These are phyloP conservation scores for Lasioglossum lativentre DNA, from an alignment of 2,888 invertebrate genomes.

Conservation along the genomic window DNA sequence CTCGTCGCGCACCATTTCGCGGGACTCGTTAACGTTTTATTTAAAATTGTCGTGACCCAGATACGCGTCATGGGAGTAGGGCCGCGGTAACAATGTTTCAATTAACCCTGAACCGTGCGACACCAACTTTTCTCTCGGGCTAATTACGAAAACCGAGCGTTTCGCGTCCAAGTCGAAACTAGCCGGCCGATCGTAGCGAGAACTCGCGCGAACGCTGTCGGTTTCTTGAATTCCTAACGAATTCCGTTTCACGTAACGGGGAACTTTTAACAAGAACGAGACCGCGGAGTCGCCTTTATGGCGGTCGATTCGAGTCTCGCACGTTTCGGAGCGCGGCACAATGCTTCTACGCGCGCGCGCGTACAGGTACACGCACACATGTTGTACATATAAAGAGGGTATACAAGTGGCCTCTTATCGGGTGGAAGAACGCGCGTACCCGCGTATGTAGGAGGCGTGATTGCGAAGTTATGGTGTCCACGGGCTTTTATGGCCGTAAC, in stretches of 20 bases:
- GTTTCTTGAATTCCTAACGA: background rate
- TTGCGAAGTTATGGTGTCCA: slow-evolving; percentile 72
- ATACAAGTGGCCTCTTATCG: slow-evolving; percentile 62
- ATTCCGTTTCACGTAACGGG: background rate
- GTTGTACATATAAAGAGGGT: background rate
- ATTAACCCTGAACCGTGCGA: background rate
- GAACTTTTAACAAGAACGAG: slow-evolving; percentile 18
- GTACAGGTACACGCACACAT: background rate
- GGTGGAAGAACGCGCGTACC: slow-evolving; percentile 61
- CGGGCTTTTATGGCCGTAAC: slow-evolving; percentile 69
- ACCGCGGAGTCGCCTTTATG: slow-evolving; percentile 24
- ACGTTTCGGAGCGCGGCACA: slow-evolving; percentile 31
- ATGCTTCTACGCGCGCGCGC: slow-evolving; percentile 40
- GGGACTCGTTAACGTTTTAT: slow-evolving; percentile 8
- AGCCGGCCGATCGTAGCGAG: background rate
- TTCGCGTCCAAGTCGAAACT: background rate
- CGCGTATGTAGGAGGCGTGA: slow-evolving; percentile 70
- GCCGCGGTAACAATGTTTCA: background rate
- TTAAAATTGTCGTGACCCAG: slow-evolving; percentile 5
- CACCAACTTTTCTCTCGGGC: background rate
- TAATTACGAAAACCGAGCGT: background rate
- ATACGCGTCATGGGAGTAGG: background rate
- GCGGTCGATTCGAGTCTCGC: slow-evolving; percentile 24
- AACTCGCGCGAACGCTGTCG: slow-evolving; percentile 2
- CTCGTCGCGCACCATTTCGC: slow-evolving; percentile 1